Percentiles rank a stretch among this genome's conserved stretches.
Conservation (phyloP, 2,797 vertebrate species). For the Lutjanus campechanus region DNA sequence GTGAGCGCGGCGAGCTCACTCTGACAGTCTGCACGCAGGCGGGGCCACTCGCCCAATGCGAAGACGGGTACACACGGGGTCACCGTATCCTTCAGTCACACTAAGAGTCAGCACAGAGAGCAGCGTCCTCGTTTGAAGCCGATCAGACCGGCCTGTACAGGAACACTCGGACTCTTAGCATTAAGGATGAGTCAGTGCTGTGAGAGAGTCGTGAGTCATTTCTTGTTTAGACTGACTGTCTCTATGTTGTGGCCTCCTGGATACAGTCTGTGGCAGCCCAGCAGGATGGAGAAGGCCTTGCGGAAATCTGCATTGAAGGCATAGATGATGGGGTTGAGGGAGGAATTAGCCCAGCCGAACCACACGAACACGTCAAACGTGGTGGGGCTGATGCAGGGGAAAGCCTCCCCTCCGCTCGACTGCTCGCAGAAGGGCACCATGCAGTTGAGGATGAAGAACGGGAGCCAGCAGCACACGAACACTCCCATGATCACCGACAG, state of each 20-base stretch:
- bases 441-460: conserved; percentile 98
- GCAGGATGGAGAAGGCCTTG: conserved; percentile 95
- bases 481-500: conserved; percentile 99
- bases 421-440: conserved; percentile 97
- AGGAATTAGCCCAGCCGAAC: conserved; percentile 99
- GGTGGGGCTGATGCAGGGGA: conserved; percentile 95
- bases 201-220: conserved; percentile 83
- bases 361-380: conserved; percentile 98
- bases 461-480: conserved; percentile 99
- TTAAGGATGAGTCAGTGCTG: conserved; percentile 75
- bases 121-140: conserved; percentile 47
- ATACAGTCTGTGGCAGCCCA: conserved; percentile 95
- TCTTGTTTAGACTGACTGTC: conserved; percentile 96
- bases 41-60: conserved; percentile 41
- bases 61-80: conserved; percentile 54
- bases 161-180: conserved; percentile 67
- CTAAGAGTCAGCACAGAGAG: conserved; percentile 49
- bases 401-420: conserved; percentile 83
- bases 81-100: conserved; percentile 57
- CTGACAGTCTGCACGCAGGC: conserved; percentile 30
- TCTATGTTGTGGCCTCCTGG: conserved; percentile 92
- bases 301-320: conserved; percentile 99
- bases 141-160: conserved; percentile 61
- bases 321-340: conserved; percentile 98
- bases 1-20: conserved; percentile 32